Evolutionary conservation across 2,113 vertebrate species (phyloP).

Genomic region (Pygoscelis adeliae): DNA sequence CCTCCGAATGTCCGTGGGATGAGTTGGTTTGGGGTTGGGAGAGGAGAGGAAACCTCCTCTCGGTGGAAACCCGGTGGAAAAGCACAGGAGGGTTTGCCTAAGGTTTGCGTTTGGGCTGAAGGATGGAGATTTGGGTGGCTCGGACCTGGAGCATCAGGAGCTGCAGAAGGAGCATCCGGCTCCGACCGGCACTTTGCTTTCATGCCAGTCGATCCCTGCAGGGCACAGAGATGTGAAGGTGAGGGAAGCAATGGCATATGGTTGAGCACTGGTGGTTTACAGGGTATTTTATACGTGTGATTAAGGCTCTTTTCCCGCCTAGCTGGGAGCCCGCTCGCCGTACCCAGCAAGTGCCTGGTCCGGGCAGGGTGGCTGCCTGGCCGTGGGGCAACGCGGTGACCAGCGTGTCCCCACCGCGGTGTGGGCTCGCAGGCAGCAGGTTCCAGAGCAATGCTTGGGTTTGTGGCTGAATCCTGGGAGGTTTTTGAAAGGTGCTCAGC

Average conservation of each 20-base stretch:
- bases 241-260: background rate
- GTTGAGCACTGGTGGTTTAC: background rate
- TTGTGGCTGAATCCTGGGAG: background rate
- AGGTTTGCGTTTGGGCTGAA: background rate
- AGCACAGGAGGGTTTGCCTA: background rate
- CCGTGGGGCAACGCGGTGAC: background rate
- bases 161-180: background rate
- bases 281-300: background rate
- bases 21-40: background rate
- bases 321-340: background rate
- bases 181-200: background rate
- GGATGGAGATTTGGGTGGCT: background rate
- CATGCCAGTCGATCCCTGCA: background rate
- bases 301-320: background rate
- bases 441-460: background rate
- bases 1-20: background rate
- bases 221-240: background rate
- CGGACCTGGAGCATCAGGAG: background rate
- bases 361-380: background rate
- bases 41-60: background rate
- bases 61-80: background rate
- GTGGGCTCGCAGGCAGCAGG: background rate
- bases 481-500: background rate
- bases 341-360: background rate
- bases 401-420: rapidly evolving